phyloP scores from a whole-genome alignment of 2,888 invertebrate species.

The Alcis repandata region DNA sequence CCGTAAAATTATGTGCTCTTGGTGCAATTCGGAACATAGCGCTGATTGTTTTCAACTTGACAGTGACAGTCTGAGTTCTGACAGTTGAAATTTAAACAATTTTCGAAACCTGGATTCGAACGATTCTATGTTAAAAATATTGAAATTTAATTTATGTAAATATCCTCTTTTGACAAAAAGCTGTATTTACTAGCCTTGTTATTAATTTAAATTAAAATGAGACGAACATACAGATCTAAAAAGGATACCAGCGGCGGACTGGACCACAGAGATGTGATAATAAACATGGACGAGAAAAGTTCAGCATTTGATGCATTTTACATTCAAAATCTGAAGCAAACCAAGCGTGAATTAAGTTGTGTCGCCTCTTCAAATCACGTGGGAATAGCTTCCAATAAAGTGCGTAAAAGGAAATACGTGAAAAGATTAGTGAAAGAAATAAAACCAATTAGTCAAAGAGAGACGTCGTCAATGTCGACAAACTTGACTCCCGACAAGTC shows the following conservation, averaged over 20 bases:
- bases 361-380: constrained; percentile 61
- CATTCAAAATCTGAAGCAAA: constrained; percentile 80
- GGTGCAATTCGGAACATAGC: too few species aligned
- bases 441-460: constrained; percentile 50
- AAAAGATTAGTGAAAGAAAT: constrained; percentile 72
- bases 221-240: constrained; percentile 76
- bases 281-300: constrained; percentile 69
- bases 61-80: neutral
- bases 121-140: neutral
- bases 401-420: constrained; percentile 77
- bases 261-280: constrained; percentile 69
- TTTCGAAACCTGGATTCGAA: neutral
- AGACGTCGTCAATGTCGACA: constrained; percentile 58
- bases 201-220: constrained; percentile 56
- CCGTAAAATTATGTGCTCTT: too few species aligned
- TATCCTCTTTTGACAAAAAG: neutral
- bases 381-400: constrained; percentile 63
- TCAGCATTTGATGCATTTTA: constrained; percentile 79
- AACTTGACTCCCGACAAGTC: constrained; percentile 80
- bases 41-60: too few species aligned
- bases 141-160: neutral
- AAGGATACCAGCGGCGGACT: constrained; percentile 66
- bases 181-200: neutral
- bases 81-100: neutral
- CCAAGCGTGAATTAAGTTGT: constrained; percentile 74